A percentile compares a stretch with the other conserved stretches of the same genome.
phyloP scores from a whole-genome alignment of 2,888 invertebrate genomes.

The Aspidiotus rigidus region DNA sequence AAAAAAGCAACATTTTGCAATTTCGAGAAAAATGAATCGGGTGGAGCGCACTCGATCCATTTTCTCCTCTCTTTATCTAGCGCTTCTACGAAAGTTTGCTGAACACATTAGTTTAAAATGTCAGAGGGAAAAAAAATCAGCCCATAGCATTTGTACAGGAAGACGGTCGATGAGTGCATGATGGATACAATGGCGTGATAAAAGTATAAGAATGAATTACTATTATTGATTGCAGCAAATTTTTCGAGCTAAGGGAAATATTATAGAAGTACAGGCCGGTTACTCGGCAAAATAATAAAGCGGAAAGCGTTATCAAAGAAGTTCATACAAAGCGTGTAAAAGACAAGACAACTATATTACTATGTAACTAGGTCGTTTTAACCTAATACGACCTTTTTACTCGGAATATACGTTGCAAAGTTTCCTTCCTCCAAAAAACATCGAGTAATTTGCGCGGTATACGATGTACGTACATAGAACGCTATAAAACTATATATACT shows the following conservation, averaged over 20 bases:
- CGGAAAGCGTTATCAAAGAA: too few relatives aligned
- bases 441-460: too few relatives aligned
- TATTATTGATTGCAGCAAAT: background rate
- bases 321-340: background rate
- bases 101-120: background rate
- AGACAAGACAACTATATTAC: constrained; percentile 14
- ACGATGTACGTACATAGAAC: too few relatives aligned
- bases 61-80: background rate
- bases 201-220: background rate
- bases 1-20: too few relatives aligned
- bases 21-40: background rate
- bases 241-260: background rate
- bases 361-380: constrained; percentile 31
- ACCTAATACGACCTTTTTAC: constrained; percentile 26
- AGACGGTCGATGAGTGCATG: background rate
- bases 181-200: background rate
- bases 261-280: background rate
- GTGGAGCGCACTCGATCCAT: background rate
- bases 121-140: background rate
- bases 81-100: background rate
- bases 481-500: too few relatives aligned
- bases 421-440: background rate
- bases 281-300: too few relatives aligned
- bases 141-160: background rate
- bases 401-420: constrained; percentile 20